Percentiles rank a stretch among this genome's conserved stretches.
phyloP scores from a whole-genome alignment of 2,888 invertebrate species.

The Muschampia plurimacula region DNA sequence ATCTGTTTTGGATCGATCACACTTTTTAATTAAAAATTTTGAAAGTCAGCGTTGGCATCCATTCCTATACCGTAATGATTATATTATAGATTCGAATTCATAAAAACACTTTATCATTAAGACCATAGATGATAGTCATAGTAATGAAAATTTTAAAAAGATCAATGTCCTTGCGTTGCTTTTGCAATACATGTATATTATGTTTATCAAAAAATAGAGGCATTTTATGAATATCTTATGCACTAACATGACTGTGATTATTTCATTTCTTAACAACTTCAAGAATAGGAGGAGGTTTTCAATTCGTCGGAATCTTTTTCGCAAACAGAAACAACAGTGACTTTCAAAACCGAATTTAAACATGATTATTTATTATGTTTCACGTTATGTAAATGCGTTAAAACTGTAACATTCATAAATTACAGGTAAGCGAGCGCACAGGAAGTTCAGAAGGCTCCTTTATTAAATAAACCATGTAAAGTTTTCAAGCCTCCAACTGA shows the following conservation, averaged over 20 bases:
- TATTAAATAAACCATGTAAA: constrained; percentile 37
- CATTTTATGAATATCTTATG: too few species aligned
- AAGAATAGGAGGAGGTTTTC: too few species aligned
- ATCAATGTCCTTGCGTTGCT: too few species aligned
- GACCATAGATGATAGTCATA: too few species aligned
- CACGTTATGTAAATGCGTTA: constrained; percentile 26
- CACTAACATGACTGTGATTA: too few species aligned
- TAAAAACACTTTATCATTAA: too few species aligned
- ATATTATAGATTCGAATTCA: too few species aligned
- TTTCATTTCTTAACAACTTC: too few species aligned
- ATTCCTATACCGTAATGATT: not conserved
- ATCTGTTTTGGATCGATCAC: constrained; percentile 8
- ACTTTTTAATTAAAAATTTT: constrained; percentile 17
- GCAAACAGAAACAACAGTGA: not conserved
- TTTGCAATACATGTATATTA: too few species aligned
- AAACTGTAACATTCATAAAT: constrained; percentile 34
- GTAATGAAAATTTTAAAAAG: too few species aligned
- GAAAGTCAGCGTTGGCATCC: constrained; percentile 2
- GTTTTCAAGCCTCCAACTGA: constrained; percentile 23
- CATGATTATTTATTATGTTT: not conserved
- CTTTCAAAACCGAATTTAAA: not conserved
- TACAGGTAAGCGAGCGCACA: constrained; percentile 30
- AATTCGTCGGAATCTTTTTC: not conserved
- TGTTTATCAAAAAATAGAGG: too few species aligned
- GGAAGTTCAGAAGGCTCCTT: constrained; percentile 24